Base-by-base conservation (phyloP, 2,888 invertebrate species). In the Erpobdella octoculata region DNA sequence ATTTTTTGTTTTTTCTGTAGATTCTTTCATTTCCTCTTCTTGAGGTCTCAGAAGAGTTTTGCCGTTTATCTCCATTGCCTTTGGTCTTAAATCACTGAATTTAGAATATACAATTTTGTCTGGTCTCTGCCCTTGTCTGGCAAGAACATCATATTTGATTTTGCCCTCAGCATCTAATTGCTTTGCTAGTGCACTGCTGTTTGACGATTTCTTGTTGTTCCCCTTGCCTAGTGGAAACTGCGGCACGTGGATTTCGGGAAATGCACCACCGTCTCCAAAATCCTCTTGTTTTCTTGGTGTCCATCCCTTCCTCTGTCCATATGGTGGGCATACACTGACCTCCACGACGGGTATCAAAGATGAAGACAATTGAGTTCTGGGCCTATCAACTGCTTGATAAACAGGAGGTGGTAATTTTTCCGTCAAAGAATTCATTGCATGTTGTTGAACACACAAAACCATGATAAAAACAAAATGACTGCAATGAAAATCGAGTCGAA, bases 51-150 rank as follows among this genome's bases (percentile, higher is more conserved):
- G 90, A n/a, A 97, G 85, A 33, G 88, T 87, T 0, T 92, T 91
- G 79, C 94, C 93, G 81, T 93, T 91, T 81, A 95, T 94, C 8
- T 90, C 89, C 2, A 97, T 90, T 82, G 93, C 92, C 0, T 92
- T 89, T 0, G 96, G 94, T 36, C 97, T 85, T 28, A 97, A 85
- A 81, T 98, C 97, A 33, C 91, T 89, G 76, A 95, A 88, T 81
- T 94, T 96, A 0, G 94, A 90, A 83, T 95, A 96, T 0, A 98
- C n/a, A 78, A 95, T 90, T 87, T 97, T 97, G 81, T 97, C 94
- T 82, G 93, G 93, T 25, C 89, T 87, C 81, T 96, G 96, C 0
- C 97, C 97, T 81, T 95, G 93, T 59, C 91, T 87, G 0, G 95
- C 95, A 62, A 99, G 89, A 0, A 92, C 89, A 78, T 97, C 97